Evolutionary conservation across 2,888 invertebrate genomes (phyloP), one percentile per base, ranked within the genome.

Genomic region (Drosophila leonis): DNA sequence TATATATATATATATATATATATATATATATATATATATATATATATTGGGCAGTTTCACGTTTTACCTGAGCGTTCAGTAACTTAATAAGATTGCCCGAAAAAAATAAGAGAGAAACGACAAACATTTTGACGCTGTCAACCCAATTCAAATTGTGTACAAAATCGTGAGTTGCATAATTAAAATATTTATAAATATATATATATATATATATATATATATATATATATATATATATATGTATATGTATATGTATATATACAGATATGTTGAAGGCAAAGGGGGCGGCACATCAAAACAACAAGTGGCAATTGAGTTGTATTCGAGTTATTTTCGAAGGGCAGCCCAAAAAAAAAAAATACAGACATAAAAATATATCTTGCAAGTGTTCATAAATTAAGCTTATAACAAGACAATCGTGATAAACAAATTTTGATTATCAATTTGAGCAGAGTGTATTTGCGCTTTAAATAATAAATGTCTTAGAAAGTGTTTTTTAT

Each of bases 141-240:
- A 87, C 86, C 86, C 86, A 89, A 89, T 87, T 87, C 86, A 87
- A 87, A 87, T 87, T 87, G 86, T 87, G 85, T 89, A 84, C 67
- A 82, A 82, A 88, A 87, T 89, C 89, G 86, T 87, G 86, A 87
- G 84, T 44, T 67, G 86, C 87, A 87, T 87, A 89, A 89, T 87
- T 87, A 89, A 86, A 83, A 87, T 89, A 89, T 49, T 31, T 33
- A 49, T 49, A 49, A 31, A 20, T 13, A 49, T 1, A 70, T 75
- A 84, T 76, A 27, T 24, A 57, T 12, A 52, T 59, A 75, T 33
- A n/a, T 35, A 35, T 35, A 51, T 24, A 24, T 33, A 20, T 12
- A 42, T 8, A 9, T 20, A 68, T 75, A 83, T 75, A 10, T 12
- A 54, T 13, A 52, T 31, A 31, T 31, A 31, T 31, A 31, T 31